Evolutionary conservation across 2,797 vertebrate species (phyloP).

Genomic region (Chaenodraco wilsoni): DNA sequence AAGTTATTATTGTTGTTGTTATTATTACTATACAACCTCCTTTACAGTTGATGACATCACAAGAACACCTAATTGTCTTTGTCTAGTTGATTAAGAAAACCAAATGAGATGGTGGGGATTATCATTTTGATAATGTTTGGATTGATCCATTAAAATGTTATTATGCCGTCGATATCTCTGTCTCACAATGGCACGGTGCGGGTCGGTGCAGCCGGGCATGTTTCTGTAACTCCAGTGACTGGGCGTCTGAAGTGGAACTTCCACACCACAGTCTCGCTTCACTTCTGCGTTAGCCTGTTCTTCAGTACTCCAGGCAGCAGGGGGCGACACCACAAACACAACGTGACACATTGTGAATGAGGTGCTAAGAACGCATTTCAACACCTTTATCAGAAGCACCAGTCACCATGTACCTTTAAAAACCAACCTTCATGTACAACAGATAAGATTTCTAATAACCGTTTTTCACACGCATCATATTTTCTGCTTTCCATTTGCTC

Average conservation of each 20-base stretch:
- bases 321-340: not conserved
- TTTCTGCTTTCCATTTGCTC: not conserved
- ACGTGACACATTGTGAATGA: not conserved
- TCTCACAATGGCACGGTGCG: not conserved
- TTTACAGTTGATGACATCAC: conserved; percentile 5
- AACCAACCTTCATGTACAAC: not conserved
- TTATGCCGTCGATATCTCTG: conserved; percentile 6
- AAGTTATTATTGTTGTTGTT: too few relatives aligned
- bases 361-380: not conserved
- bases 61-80: not conserved
- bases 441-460: not conserved
- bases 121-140: not conserved
- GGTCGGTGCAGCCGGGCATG: not conserved
- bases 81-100: conserved; percentile 1
- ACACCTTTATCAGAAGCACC: not conserved
- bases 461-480: not conserved
- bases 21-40: conserved; percentile 6
- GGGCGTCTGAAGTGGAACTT: not conserved
- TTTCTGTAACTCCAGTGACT: not conserved
- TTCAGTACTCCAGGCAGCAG: not conserved
- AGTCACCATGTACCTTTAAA: not conserved
- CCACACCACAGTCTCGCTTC: not conserved
- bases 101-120: not conserved
- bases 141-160: too few relatives aligned
- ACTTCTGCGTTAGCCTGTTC: not conserved